Conservation (phyloP, 2,888 invertebrate genomes). For the Hololepta plana region DNA sequence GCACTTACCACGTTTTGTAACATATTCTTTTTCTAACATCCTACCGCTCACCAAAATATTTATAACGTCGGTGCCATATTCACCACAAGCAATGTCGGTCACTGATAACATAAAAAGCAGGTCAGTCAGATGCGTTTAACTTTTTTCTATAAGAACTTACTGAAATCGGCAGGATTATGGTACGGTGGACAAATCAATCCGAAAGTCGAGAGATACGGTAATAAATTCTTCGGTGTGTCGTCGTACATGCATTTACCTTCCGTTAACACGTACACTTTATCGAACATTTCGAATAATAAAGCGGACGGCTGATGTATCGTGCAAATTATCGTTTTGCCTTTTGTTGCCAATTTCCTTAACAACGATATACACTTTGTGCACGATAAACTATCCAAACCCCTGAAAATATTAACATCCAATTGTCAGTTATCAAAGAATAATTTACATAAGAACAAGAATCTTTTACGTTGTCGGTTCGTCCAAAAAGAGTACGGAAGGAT, state of each 20-base stretch:
- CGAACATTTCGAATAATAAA: slow-evolving; percentile 81
- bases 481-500: too few relatives aligned
- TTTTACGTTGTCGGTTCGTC: too few relatives aligned
- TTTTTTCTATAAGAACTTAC: too few relatives aligned
- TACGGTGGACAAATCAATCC: slow-evolving; percentile 74
- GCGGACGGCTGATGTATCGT: slow-evolving; percentile 93
- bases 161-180: slow-evolving; percentile 90
- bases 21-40: too few relatives aligned
- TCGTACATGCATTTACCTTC: slow-evolving; percentile 72
- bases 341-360: slow-evolving; percentile 61
- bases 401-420: slow-evolving; percentile 25
- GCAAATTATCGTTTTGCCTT: slow-evolving; percentile 76
- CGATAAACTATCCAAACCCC: slow-evolving; percentile 78
- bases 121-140: too few relatives aligned
- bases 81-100: slow-evolving; percentile 81
- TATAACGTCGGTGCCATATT: slow-evolving; percentile 59
- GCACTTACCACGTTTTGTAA: too few relatives aligned
- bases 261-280: slow-evolving; percentile 70
- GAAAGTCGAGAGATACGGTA: slow-evolving; percentile 60
- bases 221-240: slow-evolving; percentile 51
- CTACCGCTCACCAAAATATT: too few relatives aligned
- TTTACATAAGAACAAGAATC: too few relatives aligned
- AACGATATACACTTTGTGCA: slow-evolving; percentile 69
- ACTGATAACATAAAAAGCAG: slow-evolving; percentile 36
- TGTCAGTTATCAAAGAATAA: too few relatives aligned